phyloP scores from a whole-genome alignment of 2,797 vertebrate genomes.

The Tangara arthus region DNA sequence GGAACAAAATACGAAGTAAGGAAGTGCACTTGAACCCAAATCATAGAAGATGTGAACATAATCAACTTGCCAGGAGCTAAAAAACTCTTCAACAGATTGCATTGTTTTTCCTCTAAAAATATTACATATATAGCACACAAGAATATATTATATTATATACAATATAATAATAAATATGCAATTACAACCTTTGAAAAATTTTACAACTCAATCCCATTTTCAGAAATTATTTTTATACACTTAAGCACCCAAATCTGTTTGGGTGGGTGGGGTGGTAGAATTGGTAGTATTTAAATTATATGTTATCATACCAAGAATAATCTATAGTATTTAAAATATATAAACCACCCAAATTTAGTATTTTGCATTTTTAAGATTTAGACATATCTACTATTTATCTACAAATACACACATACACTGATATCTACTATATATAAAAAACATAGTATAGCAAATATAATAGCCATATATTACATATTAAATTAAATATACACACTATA shows the following conservation, averaged over 20 bases:
- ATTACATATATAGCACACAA: not conserved
- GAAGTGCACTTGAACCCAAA: not conserved
- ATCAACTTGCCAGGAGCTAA: not conserved
- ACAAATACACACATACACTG: not conserved
- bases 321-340: not conserved
- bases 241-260: not conserved
- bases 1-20: not conserved
- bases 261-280: not conserved
- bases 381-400: not conserved
- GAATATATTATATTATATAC: not conserved
- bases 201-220: not conserved
- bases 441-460: not conserved
- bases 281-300: not conserved
- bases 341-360: not conserved
- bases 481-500: not conserved
- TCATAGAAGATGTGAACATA: not conserved
- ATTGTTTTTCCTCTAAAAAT: not conserved
- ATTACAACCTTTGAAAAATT: rapidly evolving
- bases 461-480: not conserved
- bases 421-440: not conserved
- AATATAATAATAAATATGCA: not conserved
- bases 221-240: not conserved
- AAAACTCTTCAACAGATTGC: not conserved
- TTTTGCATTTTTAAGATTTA: not conserved
- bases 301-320: not conserved